These are phyloP conservation scores for Furnarius figulus DNA, from an alignment of 2,113 vertebrate genomes.

Conservation along the genomic window DNA sequence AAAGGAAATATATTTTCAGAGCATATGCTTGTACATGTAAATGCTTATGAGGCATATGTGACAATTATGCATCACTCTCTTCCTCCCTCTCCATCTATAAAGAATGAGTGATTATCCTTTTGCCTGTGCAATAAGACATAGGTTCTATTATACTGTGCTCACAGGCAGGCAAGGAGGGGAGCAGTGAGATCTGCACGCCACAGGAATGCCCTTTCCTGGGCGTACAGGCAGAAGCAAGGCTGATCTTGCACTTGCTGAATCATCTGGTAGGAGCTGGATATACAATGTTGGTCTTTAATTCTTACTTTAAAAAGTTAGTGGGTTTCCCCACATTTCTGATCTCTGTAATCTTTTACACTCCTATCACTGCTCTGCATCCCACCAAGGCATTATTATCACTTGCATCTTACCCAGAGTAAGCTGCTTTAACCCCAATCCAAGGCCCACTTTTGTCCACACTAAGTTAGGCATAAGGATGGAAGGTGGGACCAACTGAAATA, in stretches of 20 bases:
- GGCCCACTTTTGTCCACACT: not conserved
- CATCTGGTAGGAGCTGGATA: not conserved
- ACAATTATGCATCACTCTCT: not conserved
- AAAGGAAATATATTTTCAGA: not conserved
- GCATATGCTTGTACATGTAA: not conserved
- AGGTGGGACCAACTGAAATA: not conserved
- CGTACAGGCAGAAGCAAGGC: not conserved
- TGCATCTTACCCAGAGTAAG: not conserved
- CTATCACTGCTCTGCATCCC: not conserved
- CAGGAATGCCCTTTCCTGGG: not conserved
- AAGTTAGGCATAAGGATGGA: not conserved
- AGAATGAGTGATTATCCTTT: not conserved
- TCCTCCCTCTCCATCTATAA: not conserved
- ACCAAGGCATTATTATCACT: not conserved
- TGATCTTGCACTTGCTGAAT: not conserved
- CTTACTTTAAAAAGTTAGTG: not conserved
- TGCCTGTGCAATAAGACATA: not conserved
- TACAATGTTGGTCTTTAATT: not conserved
- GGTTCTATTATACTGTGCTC: not conserved
- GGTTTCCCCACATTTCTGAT: not conserved
- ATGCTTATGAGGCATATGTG: not conserved
- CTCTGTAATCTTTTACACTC: not conserved
- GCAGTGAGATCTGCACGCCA: not conserved
- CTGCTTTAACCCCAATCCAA: not conserved
- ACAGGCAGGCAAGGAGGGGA: not conserved